phyloP scores from a whole-genome alignment of 2,888 invertebrate species.

The Tyria jacobaeae region DNA sequence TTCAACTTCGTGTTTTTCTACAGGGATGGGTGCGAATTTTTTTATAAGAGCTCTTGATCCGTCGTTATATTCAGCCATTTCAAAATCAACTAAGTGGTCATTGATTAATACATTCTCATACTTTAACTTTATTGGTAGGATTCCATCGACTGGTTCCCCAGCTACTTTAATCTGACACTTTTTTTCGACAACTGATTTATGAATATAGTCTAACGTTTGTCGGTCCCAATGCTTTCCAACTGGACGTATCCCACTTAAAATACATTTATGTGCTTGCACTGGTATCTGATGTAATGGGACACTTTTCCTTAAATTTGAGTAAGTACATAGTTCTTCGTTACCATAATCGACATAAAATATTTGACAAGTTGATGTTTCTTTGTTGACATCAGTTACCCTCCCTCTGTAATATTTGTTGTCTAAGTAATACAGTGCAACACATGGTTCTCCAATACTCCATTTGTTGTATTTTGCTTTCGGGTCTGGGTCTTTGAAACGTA shows the following conservation, averaged over 20 bases:
- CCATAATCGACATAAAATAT: conserved; percentile 94
- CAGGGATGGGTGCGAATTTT: conserved; percentile 54
- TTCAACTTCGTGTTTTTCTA: conserved; percentile 29
- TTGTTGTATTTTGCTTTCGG: conserved; percentile 78
- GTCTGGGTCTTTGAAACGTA: conserved; percentile 75
- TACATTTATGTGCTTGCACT: conserved; percentile 88
- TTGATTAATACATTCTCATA: conserved; percentile 77
- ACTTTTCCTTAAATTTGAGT: conserved; percentile 87
- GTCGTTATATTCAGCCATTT: conserved; percentile 73
- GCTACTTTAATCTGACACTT: conserved; percentile 81
- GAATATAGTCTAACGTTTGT: conserved; percentile 87
- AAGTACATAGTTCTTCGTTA: conserved; percentile 89
- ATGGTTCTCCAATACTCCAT: conserved; percentile 89
- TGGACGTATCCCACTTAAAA: conserved; percentile 77
- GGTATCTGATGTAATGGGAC: conserved; percentile 89
- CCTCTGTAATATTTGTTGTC: conserved; percentile 91
- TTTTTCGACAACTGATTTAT: conserved; percentile 86
- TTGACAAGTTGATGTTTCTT: conserved; percentile 71
- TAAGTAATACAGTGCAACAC: conserved; percentile 88
- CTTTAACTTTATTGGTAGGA: conserved; percentile 70
- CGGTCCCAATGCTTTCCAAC: conserved; percentile 75
- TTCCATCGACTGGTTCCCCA: conserved; percentile 64
- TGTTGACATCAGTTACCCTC: conserved; percentile 78
- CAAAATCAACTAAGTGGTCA: conserved; percentile 79
- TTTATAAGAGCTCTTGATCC: conserved; percentile 65